Evolutionary conservation across 35 echinoderm and acorn worm species (phyloP), one percentile per base, ranked within the genome.

Genomic region (Holothuria glaberrima): DNA sequence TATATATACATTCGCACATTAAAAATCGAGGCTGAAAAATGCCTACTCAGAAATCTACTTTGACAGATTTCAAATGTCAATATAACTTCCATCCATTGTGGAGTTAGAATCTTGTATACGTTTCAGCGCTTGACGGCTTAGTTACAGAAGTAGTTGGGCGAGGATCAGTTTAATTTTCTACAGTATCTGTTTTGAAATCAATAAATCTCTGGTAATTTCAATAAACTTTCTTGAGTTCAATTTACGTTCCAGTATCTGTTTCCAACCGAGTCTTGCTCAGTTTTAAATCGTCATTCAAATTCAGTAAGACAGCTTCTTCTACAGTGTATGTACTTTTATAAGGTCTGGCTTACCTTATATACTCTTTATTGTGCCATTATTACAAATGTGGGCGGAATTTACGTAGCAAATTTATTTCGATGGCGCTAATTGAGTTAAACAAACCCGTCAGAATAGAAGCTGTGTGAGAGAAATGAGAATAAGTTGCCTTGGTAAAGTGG

Each of bases 161-260:
- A 76, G 72, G 30, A 44, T 45, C 22, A 34, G 72, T 45, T 76
- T 76, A 34, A 76, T 45, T 76, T 76, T 76, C 31, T 76, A 34
- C 46, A 41, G 72, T 41, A 38, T 45, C 72, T 34, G 72, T 45
- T 76, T 76, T 44, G 34, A 76, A 76, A 76, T 76, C 72, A 76
- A 76, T 76, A 76, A 76, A 76, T 76, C 72, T 76, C 72, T 76
- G 72, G 46, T 76, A 76, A 76, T 76, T 76, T 76, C 72, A 76
- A 76, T 76, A 76, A 76, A 76, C 72, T 27, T 76, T 76, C 31
- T 35, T 20, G 72, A 45, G 72, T 76, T 76, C 72, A 76, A 76
- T 76, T 76, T 76, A 76, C 72, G 72, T 76, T 76, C 46, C 46
- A 19, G 72, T 21, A 76, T 76, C 72, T 76, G 31, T 45, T 76